A percentile compares a stretch with the other conserved stretches of the same genome.
Conservation (phyloP, 2,888 invertebrate species). For the Ectemnius cavifrons region DNA sequence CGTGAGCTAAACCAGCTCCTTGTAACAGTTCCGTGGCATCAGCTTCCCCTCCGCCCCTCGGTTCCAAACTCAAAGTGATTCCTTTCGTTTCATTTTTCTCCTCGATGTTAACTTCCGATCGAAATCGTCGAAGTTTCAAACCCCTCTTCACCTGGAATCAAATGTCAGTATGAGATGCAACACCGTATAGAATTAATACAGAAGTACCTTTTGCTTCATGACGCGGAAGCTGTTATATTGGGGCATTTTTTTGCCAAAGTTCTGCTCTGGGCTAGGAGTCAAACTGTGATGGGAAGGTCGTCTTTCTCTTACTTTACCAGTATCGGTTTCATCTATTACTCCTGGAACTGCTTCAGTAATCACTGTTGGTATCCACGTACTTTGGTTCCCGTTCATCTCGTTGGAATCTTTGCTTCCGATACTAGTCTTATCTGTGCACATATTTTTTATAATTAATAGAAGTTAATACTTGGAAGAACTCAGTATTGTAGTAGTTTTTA, state of each 20-base stretch:
- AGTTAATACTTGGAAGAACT: not conserved
- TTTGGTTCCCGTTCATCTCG: constrained; percentile 62
- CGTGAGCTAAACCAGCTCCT: constrained; percentile 73
- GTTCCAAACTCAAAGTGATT: constrained; percentile 71
- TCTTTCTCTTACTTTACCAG: constrained; percentile 57
- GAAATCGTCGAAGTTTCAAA: constrained; percentile 75
- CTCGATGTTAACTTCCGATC: constrained; percentile 77
- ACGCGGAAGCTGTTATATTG: constrained; percentile 75
- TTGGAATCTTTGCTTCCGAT: constrained; percentile 65
- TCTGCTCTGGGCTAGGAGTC: constrained; percentile 71
- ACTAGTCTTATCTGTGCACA: constrained; percentile 59
- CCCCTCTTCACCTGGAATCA: constrained; percentile 73
- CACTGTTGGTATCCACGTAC: constrained; percentile 60
- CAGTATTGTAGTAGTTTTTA: constrained; percentile 31
- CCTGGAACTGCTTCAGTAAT: constrained; percentile 54
- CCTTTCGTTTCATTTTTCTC: constrained; percentile 72
- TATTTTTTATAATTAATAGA: not conserved
- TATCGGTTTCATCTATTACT: constrained; percentile 53
- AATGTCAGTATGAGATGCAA: constrained; percentile 4
- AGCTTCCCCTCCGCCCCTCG: constrained; percentile 76
- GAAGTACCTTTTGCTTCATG: constrained; percentile 75
- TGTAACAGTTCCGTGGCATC: constrained; percentile 77
- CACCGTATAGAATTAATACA: too few species aligned
- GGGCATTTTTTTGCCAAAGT: constrained; percentile 69
- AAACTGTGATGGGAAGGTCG: constrained; percentile 67